Conservation (phyloP, 2,888 invertebrate species). For the Thysanoteuthis rhombus region DNA sequence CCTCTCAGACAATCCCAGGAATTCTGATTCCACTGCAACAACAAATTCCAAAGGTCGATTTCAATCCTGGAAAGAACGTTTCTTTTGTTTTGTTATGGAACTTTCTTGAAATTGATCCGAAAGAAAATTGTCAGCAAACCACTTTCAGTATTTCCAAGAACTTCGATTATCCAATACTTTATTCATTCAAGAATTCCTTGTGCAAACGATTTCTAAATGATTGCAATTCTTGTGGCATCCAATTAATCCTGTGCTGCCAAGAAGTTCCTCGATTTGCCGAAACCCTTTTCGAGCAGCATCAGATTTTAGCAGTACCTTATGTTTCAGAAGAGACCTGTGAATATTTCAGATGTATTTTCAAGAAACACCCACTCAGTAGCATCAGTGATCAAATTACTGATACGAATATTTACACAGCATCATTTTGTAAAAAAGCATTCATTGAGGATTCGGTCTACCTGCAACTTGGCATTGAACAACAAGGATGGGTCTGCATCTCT, state of each 20-base stretch:
- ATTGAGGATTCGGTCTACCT: background rate
- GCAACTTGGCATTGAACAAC: background rate
- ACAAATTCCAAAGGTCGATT: background rate
- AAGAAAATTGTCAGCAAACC: background rate
- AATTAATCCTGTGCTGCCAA: background rate
- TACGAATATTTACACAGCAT: background rate
- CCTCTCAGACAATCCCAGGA: constrained; percentile 18
- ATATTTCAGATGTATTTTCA: background rate
- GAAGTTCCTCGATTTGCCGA: constrained; percentile 20
- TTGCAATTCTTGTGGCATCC: background rate
- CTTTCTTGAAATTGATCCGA: background rate
- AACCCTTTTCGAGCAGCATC: constrained; percentile 13
- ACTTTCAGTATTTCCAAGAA: background rate
- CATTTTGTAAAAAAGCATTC: background rate
- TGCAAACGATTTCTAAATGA: background rate
- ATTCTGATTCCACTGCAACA: background rate
- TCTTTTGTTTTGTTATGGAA: background rate
- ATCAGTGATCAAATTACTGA: background rate
- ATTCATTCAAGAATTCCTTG: background rate
- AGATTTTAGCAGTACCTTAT: background rate
- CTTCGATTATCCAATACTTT: background rate
- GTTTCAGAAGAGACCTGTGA: constrained; percentile 13
- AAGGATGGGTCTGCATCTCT: background rate
- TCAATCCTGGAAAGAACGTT: background rate
- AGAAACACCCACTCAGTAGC: background rate